Conservation (phyloP, 2,797 vertebrate species). For the Artibeus lituratus region DNA sequence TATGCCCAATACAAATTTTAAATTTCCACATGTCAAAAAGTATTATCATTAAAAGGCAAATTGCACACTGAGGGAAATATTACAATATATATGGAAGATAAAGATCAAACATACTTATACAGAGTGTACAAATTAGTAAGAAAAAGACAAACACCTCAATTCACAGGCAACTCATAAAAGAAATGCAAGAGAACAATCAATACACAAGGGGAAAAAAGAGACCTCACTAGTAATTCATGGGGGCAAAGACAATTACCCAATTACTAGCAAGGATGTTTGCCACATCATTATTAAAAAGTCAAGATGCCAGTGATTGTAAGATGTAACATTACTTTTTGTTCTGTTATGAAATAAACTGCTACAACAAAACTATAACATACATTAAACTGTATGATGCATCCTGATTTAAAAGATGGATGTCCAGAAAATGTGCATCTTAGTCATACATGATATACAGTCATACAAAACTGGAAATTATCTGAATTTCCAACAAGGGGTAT, state of each 20-base stretch:
- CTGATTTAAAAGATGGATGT: background rate
- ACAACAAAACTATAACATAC: background rate
- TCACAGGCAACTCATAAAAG: background rate
- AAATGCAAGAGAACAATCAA: background rate
- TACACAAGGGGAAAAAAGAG: background rate
- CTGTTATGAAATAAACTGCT: background rate
- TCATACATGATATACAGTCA: background rate
- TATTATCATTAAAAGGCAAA: background rate
- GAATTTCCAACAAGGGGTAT: constrained; percentile 15
- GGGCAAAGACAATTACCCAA: background rate
- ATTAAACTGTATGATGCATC: background rate
- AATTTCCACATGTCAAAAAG: background rate
- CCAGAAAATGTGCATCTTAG: background rate
- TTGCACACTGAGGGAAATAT: background rate
- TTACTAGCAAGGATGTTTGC: background rate
- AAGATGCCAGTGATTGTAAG: background rate
- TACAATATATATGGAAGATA: background rate
- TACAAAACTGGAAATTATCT: background rate
- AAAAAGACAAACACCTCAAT: background rate
- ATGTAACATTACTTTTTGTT: background rate
- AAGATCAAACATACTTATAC: background rate
- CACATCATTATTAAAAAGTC: background rate
- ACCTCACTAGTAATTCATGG: background rate
- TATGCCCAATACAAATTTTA: background rate
- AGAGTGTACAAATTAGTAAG: constrained; percentile 13